Percentiles rank a stretch among this genome's conserved stretches.
Conservation (phyloP, 92 coral and sea anemone species). For the Actinostola sp. region DNA sequence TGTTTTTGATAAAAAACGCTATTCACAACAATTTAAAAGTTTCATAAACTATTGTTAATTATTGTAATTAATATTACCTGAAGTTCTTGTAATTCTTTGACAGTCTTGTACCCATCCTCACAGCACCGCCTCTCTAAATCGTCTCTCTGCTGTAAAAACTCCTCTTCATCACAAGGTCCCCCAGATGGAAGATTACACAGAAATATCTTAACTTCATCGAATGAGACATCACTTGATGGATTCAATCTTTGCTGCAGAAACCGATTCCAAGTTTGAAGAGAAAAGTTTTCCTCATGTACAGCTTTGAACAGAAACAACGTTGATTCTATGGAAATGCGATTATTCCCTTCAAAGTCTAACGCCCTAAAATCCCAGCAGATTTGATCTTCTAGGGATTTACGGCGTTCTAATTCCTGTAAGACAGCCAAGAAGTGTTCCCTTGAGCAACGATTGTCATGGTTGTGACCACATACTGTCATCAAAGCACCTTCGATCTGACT, state of each 20-base stretch:
- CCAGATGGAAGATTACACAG: conserved; percentile 86
- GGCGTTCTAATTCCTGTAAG: conserved; percentile 82
- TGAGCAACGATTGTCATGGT: conserved; percentile 77
- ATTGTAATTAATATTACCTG: conserved; percentile 59
- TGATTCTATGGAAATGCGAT: conserved; percentile 84
- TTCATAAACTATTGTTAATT: too few relatives aligned
- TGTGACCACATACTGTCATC: conserved; percentile 74
- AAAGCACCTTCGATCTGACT: conserved; percentile 90
- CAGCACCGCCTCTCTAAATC: conserved; percentile 53
- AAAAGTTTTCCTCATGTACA: conserved; percentile 87
- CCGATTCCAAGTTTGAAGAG: conserved; percentile 84
- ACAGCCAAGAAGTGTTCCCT: conserved; percentile 81
- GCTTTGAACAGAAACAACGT: conserved; percentile 89
- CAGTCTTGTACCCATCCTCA: conserved; percentile 67
- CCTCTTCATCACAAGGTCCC: conserved; percentile 80
- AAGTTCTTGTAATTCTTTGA: conserved; percentile 74
- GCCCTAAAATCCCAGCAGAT: conserved; percentile 94
- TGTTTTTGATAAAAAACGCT: too few relatives aligned
- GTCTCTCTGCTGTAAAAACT: conserved; percentile 66
- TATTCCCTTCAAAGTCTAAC: conserved; percentile 80
- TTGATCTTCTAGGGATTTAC: conserved; percentile 84
- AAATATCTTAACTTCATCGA: conserved; percentile 92
- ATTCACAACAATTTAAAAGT: too few relatives aligned
- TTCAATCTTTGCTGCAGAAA: conserved; percentile 66
- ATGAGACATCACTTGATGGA: conserved; percentile 77